Percentiles rank a stretch among this genome's conserved stretches.
Conservation (phyloP, 2,797 vertebrate genomes). For the Pteronotus mesoamericanus region DNA sequence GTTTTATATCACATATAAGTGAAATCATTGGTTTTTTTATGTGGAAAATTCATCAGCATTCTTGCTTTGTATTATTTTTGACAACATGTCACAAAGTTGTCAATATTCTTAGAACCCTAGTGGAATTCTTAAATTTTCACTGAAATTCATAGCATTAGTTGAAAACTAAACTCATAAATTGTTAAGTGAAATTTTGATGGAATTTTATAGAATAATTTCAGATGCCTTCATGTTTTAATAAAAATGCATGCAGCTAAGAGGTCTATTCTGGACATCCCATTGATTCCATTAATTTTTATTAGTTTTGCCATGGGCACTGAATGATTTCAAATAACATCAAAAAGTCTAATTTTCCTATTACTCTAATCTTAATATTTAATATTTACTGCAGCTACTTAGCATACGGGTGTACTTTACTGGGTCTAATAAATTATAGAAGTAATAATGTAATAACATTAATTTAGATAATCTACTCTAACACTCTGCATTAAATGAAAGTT, state of each 20-base stretch:
- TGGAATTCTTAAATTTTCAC: conserved; percentile 47
- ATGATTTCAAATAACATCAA: neutral
- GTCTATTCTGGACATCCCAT: neutral
- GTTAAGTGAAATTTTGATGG: neutral
- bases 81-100: conserved; percentile 21
- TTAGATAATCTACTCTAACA: neutral
- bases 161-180: conserved; percentile 39
- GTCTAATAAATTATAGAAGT: neutral
- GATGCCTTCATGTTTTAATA: neutral
- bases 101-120: conserved; percentile 23
- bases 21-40: neutral
- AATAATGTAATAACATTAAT: conserved; percentile 9
- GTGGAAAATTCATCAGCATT: conserved; percentile 36
- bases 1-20: neutral
- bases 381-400: neutral
- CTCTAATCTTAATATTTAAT: conserved; percentile 3
- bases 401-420: neutral
- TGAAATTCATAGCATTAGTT: conserved; percentile 10
- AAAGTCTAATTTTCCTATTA: neutral
- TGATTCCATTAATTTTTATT: neutral
- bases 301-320: neutral
- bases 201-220: neutral
- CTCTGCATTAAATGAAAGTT: neutral
- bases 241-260: neutral
- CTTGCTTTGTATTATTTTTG: conserved; percentile 54